Base-by-base conservation (phyloP, 2,113 vertebrate species). In the Dolichotis patagonum region DNA sequence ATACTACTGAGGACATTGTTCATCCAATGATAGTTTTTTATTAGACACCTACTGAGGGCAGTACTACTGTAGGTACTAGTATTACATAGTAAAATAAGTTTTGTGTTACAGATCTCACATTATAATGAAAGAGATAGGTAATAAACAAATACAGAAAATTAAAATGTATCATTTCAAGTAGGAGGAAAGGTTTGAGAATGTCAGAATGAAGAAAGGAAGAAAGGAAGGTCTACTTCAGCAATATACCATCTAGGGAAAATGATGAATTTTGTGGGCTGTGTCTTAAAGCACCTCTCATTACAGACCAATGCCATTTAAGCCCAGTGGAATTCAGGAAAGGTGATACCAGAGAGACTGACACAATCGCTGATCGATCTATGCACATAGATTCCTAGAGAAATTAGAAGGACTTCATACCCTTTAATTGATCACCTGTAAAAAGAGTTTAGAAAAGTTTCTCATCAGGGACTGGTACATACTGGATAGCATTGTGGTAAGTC, bases 361-460 rank as follows among this genome's bases (percentile, higher is more conserved):
- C 13, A 52, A 22, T 62, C 10, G 11, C 88, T 67, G 19, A 43
- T 54, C 32, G 19, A 7, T 32, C 7, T 38, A 6, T 30, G 54
- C 60, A 41, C 19, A 56, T 73, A 78, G 80, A 77, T 58, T 71
- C n/a, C 58, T 22, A 95, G 49, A 35, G 49, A 89, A 92, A 81
- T 56, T 41, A 77, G 22, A 73, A n/a, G 54, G 56, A 12, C 16
- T n/a, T 73, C 17, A 3, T 52, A 24, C 88, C 38, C 30, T 92
- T 46, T 65, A 63, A 87, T 73, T 60, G 49, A 60, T n/a, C 54
- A 87, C n/a, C 71, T 75, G 9, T 71, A 89, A 80, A 67, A 35
- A 63, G 26, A 30, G 11, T 90, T 96, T 75, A 19, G 46, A 71
- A 56, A 41, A n/a, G n/a, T 82, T 82, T 88, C 85, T 63, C 28